Evolutionary conservation across 2,797 vertebrate genomes (phyloP).

Genomic region (Pygocentrus nattereri): DNA sequence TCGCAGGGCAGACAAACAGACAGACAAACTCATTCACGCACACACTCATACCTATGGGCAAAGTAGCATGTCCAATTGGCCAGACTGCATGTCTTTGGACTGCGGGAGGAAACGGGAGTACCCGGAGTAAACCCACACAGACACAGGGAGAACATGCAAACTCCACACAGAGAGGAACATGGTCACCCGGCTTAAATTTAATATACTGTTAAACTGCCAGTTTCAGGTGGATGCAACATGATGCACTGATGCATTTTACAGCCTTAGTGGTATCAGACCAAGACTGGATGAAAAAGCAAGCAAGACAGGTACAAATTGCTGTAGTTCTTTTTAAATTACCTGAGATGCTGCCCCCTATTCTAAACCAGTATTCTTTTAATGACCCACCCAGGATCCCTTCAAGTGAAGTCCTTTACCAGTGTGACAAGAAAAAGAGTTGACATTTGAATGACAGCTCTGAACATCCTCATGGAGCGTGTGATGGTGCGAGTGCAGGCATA

Average conservation of each 20-base stretch:
- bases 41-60: too few relatives aligned
- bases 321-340: not conserved
- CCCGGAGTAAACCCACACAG: too few relatives aligned
- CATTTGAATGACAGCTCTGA: slow-evolving; percentile 9
- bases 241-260: not conserved
- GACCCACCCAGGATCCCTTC: not conserved
- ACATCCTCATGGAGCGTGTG: slow-evolving; percentile 4
- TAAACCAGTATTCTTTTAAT: not conserved
- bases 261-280: not conserved
- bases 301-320: not conserved
- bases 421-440: slow-evolving; percentile 1
- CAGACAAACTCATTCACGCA: too few relatives aligned
- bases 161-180: too few relatives aligned
- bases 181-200: too few relatives aligned
- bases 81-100: too few relatives aligned
- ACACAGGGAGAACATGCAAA: too few relatives aligned
- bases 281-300: not conserved
- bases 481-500: slow-evolving; percentile 60
- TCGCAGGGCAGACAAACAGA: too few relatives aligned
- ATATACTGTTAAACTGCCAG: not conserved
- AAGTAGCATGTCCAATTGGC: too few relatives aligned
- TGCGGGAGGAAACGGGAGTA: too few relatives aligned
- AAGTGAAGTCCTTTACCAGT: not conserved
- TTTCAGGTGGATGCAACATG: not conserved
- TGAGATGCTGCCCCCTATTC: not conserved